Evolutionary conservation across 2,888 invertebrate genomes (phyloP), one percentile per base, ranked within the genome.

Genomic region (Gnatocerus cornutus): DNA sequence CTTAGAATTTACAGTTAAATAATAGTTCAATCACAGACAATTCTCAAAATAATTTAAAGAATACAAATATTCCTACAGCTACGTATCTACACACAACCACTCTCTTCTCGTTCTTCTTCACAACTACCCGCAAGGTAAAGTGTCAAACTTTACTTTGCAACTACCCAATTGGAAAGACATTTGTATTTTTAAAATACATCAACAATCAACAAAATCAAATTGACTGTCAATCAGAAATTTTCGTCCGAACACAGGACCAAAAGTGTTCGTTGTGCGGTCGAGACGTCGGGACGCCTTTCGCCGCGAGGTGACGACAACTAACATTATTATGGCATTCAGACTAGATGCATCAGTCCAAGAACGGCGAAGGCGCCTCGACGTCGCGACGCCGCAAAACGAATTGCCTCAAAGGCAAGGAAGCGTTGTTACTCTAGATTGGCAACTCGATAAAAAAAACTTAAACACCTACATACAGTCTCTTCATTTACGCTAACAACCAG

Each of bases 1-100:
- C 62, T 69, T 69, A 74, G 69, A 71, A 72, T 72, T 70, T 58
- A 75, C 73, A 73, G 73, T 78, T 79, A 83, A 83, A 82, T 81
- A 84, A 83, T 83, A 84, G 82, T 80, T 84, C 80, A 84, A 85
- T 85, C 85, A 85, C 85, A 85, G 85, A 85, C 83, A 84, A 83
- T 84, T 84, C 83, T 84, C 84, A 84, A 85, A 84, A 84, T 83
- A 84, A 83, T 83, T 84, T 83, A 84, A 83, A 79, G 73, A 75
- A 79, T 80, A 79, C 75, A 76, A 74, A 76, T 77, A 70, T 75
- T 77, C 76, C 74, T 77, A 76, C 71, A 72, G 68, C 70, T 58
- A 74, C 30, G 75, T 79, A 78, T 77, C 76, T 79, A 78, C 79
- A 80, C 77, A 67, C 79, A 77, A 74, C 73, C 79, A 76, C 76